A percentile compares a stretch with the other conserved stretches of the same genome.
Conservation (phyloP, 2,113 vertebrate species). For the Takifugu bimaculatus region DNA sequence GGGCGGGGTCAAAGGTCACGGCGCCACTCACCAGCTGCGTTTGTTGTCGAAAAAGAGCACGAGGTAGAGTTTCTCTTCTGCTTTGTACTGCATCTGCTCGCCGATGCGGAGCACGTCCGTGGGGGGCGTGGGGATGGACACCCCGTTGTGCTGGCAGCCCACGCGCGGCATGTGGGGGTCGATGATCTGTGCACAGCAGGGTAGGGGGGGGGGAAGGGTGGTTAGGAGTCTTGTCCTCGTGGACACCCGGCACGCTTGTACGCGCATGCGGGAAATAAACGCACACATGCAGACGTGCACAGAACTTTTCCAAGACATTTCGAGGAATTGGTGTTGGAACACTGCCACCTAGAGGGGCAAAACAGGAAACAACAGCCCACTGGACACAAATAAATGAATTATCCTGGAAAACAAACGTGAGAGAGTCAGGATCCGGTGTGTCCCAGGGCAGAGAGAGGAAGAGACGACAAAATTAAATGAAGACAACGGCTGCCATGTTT, state of each 20-base stretch:
- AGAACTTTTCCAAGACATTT: slow-evolving; percentile 24
- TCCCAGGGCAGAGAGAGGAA: slow-evolving; percentile 8
- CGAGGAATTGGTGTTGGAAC: slow-evolving; percentile 27
- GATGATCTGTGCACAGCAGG: slow-evolving; percentile 82
- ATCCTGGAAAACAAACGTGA: background rate
- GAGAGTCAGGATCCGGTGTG: slow-evolving; percentile 16
- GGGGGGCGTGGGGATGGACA: slow-evolving; percentile 92
- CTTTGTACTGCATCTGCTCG: slow-evolving; percentile 98
- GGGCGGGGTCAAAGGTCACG: background rate
- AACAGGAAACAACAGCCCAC: background rate
- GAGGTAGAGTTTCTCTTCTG: slow-evolving; percentile 90
- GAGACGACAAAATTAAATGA: slow-evolving; percentile 3
- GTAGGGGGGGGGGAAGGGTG: background rate
- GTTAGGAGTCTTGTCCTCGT: slow-evolving; percentile 2
- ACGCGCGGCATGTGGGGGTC: slow-evolving; percentile 97
- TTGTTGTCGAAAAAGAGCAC: slow-evolving; percentile 99
- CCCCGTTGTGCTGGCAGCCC: slow-evolving; percentile 94
- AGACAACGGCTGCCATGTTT: slow-evolving; percentile 31
- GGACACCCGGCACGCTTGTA: background rate
- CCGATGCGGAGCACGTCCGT: slow-evolving; percentile 91
- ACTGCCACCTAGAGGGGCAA: slow-evolving; percentile 59
- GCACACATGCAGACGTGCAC: slow-evolving; percentile 7
- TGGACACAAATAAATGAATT: slow-evolving; percentile 1
- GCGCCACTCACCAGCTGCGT: slow-evolving; percentile 88
- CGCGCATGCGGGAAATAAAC: background rate